Evolutionary conservation across 2,113 vertebrate species (phyloP).

Genomic region (Mus pahari): DNA sequence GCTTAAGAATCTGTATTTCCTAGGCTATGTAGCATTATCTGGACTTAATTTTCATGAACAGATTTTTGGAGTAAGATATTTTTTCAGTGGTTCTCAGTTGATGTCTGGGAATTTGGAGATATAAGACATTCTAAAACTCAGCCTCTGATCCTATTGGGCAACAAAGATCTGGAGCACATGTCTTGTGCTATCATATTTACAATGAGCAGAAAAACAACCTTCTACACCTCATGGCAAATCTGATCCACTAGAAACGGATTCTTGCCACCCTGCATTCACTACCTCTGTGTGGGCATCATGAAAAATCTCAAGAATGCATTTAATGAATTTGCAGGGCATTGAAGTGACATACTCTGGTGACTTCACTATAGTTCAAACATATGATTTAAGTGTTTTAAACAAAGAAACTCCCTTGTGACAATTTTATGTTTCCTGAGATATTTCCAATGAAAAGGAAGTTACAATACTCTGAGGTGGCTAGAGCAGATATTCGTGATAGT

Average conservation of each 20-base stretch:
- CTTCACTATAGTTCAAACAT: background rate
- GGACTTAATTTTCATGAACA: background rate
- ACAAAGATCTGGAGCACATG: background rate
- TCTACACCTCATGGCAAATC: background rate
- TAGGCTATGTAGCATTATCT: background rate
- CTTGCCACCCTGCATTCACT: background rate
- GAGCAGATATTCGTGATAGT: background rate
- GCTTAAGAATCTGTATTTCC: background rate
- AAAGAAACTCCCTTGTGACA: background rate
- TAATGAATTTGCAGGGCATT: background rate
- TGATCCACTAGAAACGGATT: background rate
- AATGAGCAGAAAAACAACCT: background rate
- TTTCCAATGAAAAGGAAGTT: background rate
- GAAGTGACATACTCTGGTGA: background rate
- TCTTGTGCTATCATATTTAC: background rate
- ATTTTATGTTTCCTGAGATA: background rate
- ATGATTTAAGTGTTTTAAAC: background rate
- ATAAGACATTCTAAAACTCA: background rate
- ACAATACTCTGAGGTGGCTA: background rate
- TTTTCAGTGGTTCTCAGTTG: background rate
- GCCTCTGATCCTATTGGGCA: background rate
- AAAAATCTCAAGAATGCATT: background rate
- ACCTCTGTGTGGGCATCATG: background rate
- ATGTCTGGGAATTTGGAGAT: background rate
- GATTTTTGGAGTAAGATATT: background rate